phyloP scores from a whole-genome alignment of 2,797 vertebrate genomes.

The Synanceia verrucosa region DNA sequence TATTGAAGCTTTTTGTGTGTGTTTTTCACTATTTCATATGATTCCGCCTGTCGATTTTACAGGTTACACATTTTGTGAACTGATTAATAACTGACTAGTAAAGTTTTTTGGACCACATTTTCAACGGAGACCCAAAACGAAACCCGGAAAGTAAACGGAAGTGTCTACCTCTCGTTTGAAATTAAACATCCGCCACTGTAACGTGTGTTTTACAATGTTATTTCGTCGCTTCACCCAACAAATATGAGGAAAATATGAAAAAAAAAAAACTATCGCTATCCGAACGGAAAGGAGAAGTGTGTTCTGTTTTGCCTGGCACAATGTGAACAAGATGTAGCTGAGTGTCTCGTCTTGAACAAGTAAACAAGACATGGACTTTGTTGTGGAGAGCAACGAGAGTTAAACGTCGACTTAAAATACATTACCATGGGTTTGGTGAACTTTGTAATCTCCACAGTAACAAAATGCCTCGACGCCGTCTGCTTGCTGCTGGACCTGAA shows the following conservation, averaged over 20 bases:
- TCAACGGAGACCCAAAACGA: not conserved
- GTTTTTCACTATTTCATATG: not conserved
- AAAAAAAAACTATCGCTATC: not conserved
- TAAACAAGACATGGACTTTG: slow-evolving; percentile 45
- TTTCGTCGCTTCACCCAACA: not conserved
- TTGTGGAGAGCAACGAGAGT: not conserved
- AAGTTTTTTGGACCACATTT: accelerated
- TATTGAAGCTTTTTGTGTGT: not conserved
- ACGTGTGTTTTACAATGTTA: slow-evolving; percentile 36
- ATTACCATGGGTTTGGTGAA: slow-evolving; percentile 76
- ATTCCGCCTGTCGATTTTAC: accelerated
- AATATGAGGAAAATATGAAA: not conserved
- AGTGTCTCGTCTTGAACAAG: not conserved
- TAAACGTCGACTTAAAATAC: not conserved
- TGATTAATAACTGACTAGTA: accelerated
- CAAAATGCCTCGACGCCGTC: slow-evolving; percentile 76
- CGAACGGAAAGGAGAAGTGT: not conserved
- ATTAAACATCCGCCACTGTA: slow-evolving; percentile 77
- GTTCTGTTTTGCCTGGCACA: not conserved
- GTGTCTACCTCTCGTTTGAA: slow-evolving; percentile 61
- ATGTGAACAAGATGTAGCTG: slow-evolving; percentile 30
- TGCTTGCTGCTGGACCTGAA: slow-evolving; percentile 90
- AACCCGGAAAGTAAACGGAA: slow-evolving; percentile 60
- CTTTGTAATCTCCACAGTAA: slow-evolving; percentile 72
- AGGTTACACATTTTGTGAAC: accelerated